Percentiles rank a stretch among this genome's conserved stretches.
These are phyloP conservation scores for Eurytoma adleriae DNA, from an alignment of 2,888 invertebrate genomes.

Conservation along the genomic window DNA sequence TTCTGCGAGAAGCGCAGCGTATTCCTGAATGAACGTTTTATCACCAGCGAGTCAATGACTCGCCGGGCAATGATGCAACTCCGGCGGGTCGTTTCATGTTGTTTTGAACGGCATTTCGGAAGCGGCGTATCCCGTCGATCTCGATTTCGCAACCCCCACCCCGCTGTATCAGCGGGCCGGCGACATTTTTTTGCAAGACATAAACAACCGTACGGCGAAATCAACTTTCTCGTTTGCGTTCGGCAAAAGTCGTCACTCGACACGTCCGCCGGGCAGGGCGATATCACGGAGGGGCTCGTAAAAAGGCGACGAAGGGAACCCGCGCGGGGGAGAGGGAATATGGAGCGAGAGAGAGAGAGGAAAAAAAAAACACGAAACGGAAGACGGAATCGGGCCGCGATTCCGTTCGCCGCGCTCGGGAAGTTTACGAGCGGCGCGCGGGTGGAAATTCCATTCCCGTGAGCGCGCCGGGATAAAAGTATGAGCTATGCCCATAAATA, in stretches of 20 bases:
- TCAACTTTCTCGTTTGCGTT: too few relatives aligned
- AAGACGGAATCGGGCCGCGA: not conserved
- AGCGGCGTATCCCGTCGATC: not conserved
- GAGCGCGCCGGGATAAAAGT: not conserved
- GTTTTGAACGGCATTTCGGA: not conserved
- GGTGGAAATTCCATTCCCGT: slow-evolving; percentile 16
- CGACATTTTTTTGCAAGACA: too few relatives aligned
- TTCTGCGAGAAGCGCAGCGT: not conserved
- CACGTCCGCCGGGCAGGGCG: too few relatives aligned
- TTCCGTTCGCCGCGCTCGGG: not conserved
- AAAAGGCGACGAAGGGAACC: too few relatives aligned
- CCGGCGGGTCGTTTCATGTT: not conserved
- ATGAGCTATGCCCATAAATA: not conserved
- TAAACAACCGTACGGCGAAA: too few relatives aligned
- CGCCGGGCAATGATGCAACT: not conserved
- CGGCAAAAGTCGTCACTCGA: too few relatives aligned
- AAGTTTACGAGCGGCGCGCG: slow-evolving; percentile 14
- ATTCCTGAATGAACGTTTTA: not conserved
- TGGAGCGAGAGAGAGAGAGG: not conserved
- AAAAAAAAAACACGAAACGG: not conserved
- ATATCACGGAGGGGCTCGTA: too few relatives aligned
- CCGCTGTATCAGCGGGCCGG: too few relatives aligned
- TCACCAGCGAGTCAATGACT: not conserved
- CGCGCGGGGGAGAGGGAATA: too few relatives aligned
- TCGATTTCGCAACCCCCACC: too few relatives aligned